Conservation (phyloP, 2,888 invertebrate species). For the Sipha maydis region DNA sequence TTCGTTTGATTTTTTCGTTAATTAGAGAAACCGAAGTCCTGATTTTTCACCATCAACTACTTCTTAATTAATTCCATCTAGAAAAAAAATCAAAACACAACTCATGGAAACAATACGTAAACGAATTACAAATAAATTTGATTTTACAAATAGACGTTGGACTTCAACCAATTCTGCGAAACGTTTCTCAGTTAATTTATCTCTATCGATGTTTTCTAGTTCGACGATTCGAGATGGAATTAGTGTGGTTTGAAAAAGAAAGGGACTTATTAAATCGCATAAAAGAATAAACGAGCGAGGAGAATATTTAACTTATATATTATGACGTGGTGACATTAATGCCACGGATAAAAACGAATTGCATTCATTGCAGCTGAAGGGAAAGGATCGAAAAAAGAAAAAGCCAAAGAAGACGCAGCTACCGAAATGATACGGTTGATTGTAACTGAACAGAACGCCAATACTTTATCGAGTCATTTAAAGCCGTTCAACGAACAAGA, state of each 20-base stretch:
- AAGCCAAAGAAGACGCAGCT: constrained; percentile 63
- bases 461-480: constrained; percentile 59
- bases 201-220: too few species aligned
- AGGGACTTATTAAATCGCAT: too few species aligned
- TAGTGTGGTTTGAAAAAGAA: too few species aligned
- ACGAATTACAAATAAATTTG: neutral
- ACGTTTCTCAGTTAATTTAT: neutral
- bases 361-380: constrained; percentile 62
- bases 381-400: constrained; percentile 63
- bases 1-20: neutral
- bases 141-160: neutral
- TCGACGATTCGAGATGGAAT: too few species aligned
- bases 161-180: neutral
- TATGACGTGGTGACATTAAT: too few species aligned
- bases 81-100: constrained; percentile 17
- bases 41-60: neutral
- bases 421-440: constrained; percentile 63
- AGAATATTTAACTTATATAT: too few species aligned
- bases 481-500: constrained; percentile 62
- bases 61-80: neutral
- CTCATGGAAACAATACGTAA: neutral
- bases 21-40: neutral
- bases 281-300: too few species aligned
- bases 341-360: too few species aligned
- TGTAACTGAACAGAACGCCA: constrained; percentile 60